Evolutionary conservation across 2,113 vertebrate species (phyloP).

Genomic region (Aegotheles bennettii): DNA sequence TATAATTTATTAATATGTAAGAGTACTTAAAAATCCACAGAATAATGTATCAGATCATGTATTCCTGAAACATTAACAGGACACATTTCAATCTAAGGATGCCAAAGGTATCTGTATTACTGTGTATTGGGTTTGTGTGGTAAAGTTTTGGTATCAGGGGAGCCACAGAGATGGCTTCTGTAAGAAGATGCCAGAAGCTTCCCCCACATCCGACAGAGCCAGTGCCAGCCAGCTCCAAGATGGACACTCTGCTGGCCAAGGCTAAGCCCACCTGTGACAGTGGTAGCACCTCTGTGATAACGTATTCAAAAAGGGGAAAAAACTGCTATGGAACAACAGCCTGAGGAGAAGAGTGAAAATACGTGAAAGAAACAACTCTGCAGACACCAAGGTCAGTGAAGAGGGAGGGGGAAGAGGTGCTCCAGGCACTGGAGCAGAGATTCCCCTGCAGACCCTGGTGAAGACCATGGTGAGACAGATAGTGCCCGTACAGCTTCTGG

Average conservation of each 20-base stretch:
- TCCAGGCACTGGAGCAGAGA: no score
- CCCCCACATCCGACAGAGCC: neutral
- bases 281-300: rapidly evolving
- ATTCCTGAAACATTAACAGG: neutral
- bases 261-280: rapidly evolving
- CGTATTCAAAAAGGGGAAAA: neutral
- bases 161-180: no score
- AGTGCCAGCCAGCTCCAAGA: neutral
- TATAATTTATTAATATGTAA: neutral
- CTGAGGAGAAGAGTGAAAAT: no score
- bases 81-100: neutral
- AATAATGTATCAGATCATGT: neutral
- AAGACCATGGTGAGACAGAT: no score
- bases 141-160: neutral
- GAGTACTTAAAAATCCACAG: neutral
- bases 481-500: no score
- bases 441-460: no score
- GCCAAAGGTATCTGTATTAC: neutral
- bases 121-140: neutral
- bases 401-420: no score
- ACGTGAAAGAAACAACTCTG: no score
- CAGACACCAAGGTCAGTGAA: no score
- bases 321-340: neutral
- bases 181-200: neutral
- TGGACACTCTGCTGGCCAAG: rapidly evolving